These are phyloP conservation scores for Drosophila mulleri DNA, from an alignment of 2,888 invertebrate species.

Conservation along the genomic window DNA sequence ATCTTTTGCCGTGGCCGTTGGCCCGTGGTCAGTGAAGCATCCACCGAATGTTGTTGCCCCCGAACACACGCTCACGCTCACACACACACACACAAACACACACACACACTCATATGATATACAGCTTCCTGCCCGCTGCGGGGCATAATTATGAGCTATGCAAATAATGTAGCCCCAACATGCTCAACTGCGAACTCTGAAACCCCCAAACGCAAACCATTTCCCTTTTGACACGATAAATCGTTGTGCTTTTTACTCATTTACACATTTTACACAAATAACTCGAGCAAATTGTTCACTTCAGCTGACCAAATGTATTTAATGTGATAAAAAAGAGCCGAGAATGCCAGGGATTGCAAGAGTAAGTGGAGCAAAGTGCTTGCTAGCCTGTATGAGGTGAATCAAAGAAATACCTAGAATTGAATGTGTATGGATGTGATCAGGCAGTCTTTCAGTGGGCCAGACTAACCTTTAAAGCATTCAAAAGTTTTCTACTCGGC, in stretches of 20 bases:
- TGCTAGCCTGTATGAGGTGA: background rate
- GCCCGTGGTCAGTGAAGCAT: conserved; percentile 21
- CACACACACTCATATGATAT: background rate
- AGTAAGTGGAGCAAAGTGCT: background rate
- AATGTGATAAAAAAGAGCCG: background rate
- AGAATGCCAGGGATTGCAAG: background rate
- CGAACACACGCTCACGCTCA: background rate
- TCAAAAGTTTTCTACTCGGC: background rate
- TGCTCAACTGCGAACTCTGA: background rate
- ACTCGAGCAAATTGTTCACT: conserved; percentile 72
- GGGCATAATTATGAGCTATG: conserved; percentile 76
- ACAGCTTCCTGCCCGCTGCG: conserved; percentile 19
- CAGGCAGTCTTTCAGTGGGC: background rate
- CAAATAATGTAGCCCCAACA: conserved; percentile 54
- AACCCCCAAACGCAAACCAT: background rate
- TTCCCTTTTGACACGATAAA: conserved; percentile 6
- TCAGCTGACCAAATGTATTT: conserved; percentile 62
- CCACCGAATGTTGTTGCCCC: conserved; percentile 4
- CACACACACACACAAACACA: background rate
- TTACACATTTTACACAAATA: conserved; percentile 70
- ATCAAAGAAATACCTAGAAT: background rate
- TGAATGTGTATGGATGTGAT: background rate
- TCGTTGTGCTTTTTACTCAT: conserved; percentile 25
- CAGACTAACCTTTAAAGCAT: background rate
- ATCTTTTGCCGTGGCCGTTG: conserved; percentile 59